Conservation (phyloP, 2,113 vertebrate genomes). For the Clupea harengus region DNA sequence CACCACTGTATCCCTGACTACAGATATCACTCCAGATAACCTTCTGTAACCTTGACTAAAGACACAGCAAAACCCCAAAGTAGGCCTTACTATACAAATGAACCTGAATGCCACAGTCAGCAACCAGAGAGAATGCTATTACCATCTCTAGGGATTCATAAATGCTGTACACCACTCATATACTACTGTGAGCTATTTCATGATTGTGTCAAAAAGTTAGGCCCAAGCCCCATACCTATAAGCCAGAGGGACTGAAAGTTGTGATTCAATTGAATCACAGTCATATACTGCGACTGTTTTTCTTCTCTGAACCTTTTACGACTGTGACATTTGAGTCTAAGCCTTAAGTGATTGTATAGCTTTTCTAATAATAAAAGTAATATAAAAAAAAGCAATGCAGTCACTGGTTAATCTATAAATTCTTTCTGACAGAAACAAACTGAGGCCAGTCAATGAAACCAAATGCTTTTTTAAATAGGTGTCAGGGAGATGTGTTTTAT, state of each 20-base stretch:
- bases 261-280: no score
- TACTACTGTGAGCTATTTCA: neutral
- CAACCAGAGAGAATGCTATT: neutral
- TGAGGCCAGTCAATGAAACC: neutral
- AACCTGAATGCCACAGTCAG: neutral
- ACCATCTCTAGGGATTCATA: neutral
- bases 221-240: neutral
- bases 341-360: neutral
- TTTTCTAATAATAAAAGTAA: neutral
- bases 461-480: neutral
- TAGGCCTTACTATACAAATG: neutral
- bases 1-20: neutral
- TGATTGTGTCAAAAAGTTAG: neutral
- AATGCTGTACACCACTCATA: neutral
- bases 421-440: neutral
- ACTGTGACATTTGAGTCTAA: neutral
- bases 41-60: neutral
- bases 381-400: neutral
- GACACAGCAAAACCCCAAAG: neutral
- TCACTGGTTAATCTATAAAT: neutral
- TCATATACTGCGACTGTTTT: neutral
- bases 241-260: neutral
- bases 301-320: neutral
- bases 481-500: conserved; percentile 29
- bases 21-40: neutral